Conservation (phyloP, 1,140 invertebrate genomes). For the Apis laboriosa region DNA sequence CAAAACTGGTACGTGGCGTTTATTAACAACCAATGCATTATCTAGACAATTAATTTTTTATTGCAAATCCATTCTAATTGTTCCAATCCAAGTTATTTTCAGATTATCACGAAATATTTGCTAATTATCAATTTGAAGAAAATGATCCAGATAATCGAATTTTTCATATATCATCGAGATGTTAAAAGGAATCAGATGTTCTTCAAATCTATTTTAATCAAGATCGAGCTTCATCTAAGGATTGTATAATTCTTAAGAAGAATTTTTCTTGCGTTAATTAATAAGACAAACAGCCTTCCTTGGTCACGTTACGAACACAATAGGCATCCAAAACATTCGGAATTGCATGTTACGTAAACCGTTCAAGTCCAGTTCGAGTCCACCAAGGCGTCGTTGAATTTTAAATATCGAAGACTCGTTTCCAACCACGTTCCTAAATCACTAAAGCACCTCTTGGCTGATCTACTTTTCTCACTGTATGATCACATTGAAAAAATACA, state of each 20-base stretch:
- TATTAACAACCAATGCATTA: background rate
- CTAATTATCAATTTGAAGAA: background rate
- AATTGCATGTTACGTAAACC: constrained; percentile 31
- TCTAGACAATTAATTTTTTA: background rate
- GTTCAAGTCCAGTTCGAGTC: constrained; percentile 11
- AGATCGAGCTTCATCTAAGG: background rate
- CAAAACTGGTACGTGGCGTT: constrained; percentile 24
- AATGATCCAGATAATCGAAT: background rate
- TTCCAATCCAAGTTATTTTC: background rate
- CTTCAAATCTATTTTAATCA: background rate
- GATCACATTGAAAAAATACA: too few relatives aligned
- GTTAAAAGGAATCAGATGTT: background rate
- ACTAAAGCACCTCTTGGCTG: background rate
- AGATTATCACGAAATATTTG: background rate
- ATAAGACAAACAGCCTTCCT: background rate
- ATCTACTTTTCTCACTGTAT: background rate
- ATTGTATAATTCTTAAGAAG: background rate
- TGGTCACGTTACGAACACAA: constrained; percentile 22
- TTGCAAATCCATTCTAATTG: background rate
- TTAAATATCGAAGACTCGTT: constrained; percentile 37
- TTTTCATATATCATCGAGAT: background rate
- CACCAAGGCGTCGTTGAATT: constrained; percentile 10
- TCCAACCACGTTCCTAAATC: constrained; percentile 14
- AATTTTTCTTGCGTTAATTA: background rate
- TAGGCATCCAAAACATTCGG: constrained; percentile 40